These are phyloP conservation scores for Atta colombica DNA, from an alignment of 1,140 invertebrate species.

Conservation along the genomic window DNA sequence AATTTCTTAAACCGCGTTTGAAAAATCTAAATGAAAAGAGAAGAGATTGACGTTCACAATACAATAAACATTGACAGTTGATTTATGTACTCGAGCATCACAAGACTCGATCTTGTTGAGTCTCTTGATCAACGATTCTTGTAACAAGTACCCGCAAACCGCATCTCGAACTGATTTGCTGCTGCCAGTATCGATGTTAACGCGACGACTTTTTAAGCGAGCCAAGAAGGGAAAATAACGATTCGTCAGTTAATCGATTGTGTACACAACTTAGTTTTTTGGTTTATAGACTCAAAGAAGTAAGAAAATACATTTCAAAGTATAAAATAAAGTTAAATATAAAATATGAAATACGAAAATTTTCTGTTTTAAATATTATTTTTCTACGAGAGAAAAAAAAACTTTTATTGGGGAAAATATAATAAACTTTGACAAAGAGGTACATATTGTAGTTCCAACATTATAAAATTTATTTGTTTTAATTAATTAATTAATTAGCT, in stretches of 20 bases:
- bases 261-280: background rate
- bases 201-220: slow-evolving; percentile 29
- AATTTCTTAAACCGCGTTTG: slow-evolving; percentile 7
- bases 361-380: background rate
- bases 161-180: slow-evolving; percentile 38
- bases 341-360: background rate
- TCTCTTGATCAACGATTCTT: slow-evolving; percentile 21
- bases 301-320: background rate
- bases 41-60: background rate
- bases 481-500: no score
- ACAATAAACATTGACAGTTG: slow-evolving; percentile 17
- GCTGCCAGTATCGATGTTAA: slow-evolving; percentile 1
- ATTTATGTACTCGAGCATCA: slow-evolving; percentile 41
- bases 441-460: no score
- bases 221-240: background rate
- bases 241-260: slow-evolving; percentile 21
- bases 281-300: background rate
- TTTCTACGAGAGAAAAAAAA: background rate
- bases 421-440: no score
- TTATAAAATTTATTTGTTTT: no score
- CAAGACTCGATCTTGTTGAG: slow-evolving; percentile 17
- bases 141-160: slow-evolving; percentile 38
- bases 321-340: background rate
- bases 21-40: slow-evolving; percentile 7
- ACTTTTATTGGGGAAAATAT: no score